These are phyloP conservation scores for Colinus virginianus DNA, from an alignment of 2,113 vertebrate genomes.

Conservation along the genomic window DNA sequence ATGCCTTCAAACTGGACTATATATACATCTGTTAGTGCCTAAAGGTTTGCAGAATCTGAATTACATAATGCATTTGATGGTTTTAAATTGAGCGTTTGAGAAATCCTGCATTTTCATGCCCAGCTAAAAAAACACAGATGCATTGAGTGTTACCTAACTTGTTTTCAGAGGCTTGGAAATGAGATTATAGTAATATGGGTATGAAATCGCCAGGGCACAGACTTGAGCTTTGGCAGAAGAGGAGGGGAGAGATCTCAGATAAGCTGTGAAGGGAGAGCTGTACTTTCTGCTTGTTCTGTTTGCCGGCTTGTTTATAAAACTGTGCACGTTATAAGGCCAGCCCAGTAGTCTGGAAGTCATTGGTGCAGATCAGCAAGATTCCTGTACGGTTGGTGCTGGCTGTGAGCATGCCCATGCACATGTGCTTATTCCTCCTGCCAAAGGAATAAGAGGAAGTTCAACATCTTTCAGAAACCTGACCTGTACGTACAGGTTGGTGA, in stretches of 20 bases:
- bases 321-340: not conserved
- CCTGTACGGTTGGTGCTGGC: not conserved
- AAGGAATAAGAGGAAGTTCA: conserved; percentile 49
- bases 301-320: not conserved
- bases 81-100: conserved; percentile 13
- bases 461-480: conserved; percentile 35
- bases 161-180: conserved; percentile 51
- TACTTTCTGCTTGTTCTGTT: not conserved
- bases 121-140: not conserved
- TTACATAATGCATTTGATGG: not conserved
- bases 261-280: not conserved
- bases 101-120: not conserved
- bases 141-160: conserved; percentile 38
- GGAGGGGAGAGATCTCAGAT: not conserved
- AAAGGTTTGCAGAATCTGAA: not conserved
- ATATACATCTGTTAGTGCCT: not conserved
- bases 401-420: not conserved
- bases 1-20: not conserved
- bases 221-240: conserved; percentile 9
- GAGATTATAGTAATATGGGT: conserved; percentile 15
- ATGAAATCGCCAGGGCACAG: not conserved
- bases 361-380: not conserved
- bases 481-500: conserved; percentile 40
- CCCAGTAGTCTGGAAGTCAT: not conserved
- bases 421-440: not conserved